Evolutionary conservation across 2,888 invertebrate species (phyloP), one percentile per base, ranked within the genome.

Genomic region (Ligdia adustata): DNA sequence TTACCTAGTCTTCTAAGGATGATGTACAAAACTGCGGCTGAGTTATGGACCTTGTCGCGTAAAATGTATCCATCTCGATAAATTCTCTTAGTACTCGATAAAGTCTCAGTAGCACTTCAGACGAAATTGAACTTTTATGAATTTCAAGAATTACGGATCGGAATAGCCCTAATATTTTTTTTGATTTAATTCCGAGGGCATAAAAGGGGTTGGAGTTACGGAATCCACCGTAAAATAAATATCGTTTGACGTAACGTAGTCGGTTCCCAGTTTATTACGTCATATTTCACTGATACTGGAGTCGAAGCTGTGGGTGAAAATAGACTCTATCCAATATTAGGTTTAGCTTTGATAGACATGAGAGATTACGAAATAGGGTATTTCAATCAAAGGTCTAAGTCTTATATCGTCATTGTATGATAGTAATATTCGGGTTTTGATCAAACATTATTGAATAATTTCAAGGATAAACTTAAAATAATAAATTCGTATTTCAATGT

Each of bases 91-190:
- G n/a, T n/a, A n/a, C n/a, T n/a, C n/a, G n/a, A n/a, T n/a, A n/a
- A n/a, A n/a, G n/a, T n/a, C n/a, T n/a, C n/a, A n/a, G n/a, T n/a
- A n/a, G 6, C n/a, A 20, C 6, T 20, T 20, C 2, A 2, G 20
- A n/a, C 6, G n/a, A 20, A 20, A 20, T 55, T 62, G 63, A 60
- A 64, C 28, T 65, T 64, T 64, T 66, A 67, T 60, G 63, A 43
- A 66, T 57, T 59, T 61, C 62, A 47, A 42, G 24, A 7, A 35
- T 39, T 24, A 32, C 15, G 49, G 46, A 43, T 55, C 42, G 31
- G 43, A 56, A 61, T 38, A 24, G 26, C 49, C 42, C 37, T 44
- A 49, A 66, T 66, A 68, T 66, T 65, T 71, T 59, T n/a, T 59
- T 41, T 53, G 38, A 52, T 64, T 56, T 62, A 61, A 75, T 66